Conservation (phyloP, 1,140 invertebrate genomes). For the Paramacrobiotus metropolitanus region DNA sequence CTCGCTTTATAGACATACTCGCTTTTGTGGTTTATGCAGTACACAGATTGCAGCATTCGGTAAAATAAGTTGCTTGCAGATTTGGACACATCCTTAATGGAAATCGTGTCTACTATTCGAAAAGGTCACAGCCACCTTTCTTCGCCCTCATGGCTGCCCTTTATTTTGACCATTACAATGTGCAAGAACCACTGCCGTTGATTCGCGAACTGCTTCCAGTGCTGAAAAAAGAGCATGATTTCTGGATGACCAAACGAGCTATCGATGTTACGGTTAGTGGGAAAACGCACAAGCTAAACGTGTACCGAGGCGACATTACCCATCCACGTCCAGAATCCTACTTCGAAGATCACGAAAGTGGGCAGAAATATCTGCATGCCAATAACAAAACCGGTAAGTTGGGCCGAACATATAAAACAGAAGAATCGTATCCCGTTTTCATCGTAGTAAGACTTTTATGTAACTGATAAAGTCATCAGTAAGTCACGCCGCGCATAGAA, state of each 20-base stretch:
- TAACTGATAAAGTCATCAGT: neutral
- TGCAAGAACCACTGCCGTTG: neutral
- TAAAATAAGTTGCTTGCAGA: no score
- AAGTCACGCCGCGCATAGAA: neutral
- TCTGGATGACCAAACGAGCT: slow-evolving; percentile 28
- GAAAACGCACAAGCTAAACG: slow-evolving; percentile 33
- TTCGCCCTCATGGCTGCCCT: slow-evolving; percentile 56
- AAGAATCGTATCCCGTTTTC: neutral
- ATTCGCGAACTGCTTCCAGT: slow-evolving; percentile 37
- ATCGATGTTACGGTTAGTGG: slow-evolving; percentile 22
- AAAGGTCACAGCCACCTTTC: slow-evolving; percentile 61
- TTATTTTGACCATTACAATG: slow-evolving; percentile 33
- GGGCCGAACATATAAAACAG: neutral
- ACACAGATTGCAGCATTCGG: neutral
- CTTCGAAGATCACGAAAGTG: slow-evolving; percentile 33
- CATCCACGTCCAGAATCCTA: slow-evolving; percentile 71
- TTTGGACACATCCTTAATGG: slow-evolving; percentile 69
- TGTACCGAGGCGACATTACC: slow-evolving; percentile 34
- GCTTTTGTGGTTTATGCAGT: neutral
- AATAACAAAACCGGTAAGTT: neutral
- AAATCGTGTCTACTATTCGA: slow-evolving; percentile 57
- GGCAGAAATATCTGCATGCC: no score
- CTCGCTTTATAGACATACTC: neutral
- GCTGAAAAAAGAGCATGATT: slow-evolving; percentile 44
- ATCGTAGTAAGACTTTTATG: neutral